Evolutionary conservation across 2,888 invertebrate genomes (phyloP), one percentile per base, ranked within the genome.

Genomic region (Nasonia oneida): DNA sequence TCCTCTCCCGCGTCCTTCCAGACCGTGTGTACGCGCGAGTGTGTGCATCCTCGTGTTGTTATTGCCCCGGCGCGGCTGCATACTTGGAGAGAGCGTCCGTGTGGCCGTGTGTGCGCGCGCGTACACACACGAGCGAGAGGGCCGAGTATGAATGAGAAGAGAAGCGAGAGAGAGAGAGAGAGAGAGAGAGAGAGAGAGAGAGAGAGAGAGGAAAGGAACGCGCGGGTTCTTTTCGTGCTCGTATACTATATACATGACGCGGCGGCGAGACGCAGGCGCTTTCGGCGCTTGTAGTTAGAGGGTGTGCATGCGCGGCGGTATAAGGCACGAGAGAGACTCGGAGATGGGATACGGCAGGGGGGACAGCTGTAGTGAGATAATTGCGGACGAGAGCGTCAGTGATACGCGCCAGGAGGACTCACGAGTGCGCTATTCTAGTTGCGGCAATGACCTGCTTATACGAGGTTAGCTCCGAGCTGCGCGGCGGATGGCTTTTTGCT

Each of bases 281-380:
- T 83, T 86, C 80, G 86, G 86, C 86, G 86, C 83, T 86, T 83
- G 75, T 83, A 83, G 83, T 82, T 85, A 83, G 42, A 83, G 76
- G 86, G 80, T 70, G 71, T 67, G 79, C 47, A 67, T 42, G 64
- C 15, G 29, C 15, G 29, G 50, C 47, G 15, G 29, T 12, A 47
- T 47, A 67, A 70, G 57, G 61, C 18, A n/a, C 61, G 61, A n/a
- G 37, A 50, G 78, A 84, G 37, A 79, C 37, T 37, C 37, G 37
- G 23, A 4, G 37, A 23, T 37, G 37, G 64, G 42, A 61, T 39
- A 80, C 15, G 64, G 67, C 39, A 71, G 61, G 33, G 71, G 67
- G 39, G 67, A n/a, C 37, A 80, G 64, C 5, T 64, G 64, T 12
- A 64, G 64, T 23, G 64, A 64, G 64, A 64, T 64, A 64, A 64